These are phyloP conservation scores for silkworm (Bombyx mori) DNA, from an alignment of 1,140 invertebrate genomes.

Conservation along the genomic window DNA sequence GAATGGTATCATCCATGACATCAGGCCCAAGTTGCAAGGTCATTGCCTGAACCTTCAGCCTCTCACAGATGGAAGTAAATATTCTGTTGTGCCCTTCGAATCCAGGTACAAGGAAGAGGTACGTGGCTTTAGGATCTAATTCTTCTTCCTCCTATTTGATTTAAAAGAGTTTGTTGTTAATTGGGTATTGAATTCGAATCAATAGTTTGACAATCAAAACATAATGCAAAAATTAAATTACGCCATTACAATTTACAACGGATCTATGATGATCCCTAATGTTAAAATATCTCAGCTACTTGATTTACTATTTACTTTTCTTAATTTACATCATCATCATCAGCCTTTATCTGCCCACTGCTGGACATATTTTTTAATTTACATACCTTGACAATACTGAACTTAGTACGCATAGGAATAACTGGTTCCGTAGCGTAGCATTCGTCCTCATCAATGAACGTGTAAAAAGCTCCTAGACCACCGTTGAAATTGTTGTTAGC, in stretches of 20 bases:
- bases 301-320: no score
- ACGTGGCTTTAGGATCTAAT: constrained; percentile 20
- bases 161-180: neutral
- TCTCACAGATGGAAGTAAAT: constrained; percentile 15
- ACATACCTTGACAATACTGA: constrained; percentile 15
- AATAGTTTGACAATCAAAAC: no score
- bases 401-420: constrained; percentile 18
- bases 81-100: constrained; percentile 29
- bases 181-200: neutral
- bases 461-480: constrained; percentile 23
- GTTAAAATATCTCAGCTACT: no score
- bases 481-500: constrained; percentile 15
- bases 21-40: constrained; percentile 24
- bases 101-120: constrained; percentile 27
- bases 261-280: no score
- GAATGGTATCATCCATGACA: constrained; percentile 16
- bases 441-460: constrained; percentile 22
- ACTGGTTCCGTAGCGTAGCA: constrained; percentile 22
- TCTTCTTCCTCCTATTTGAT: constrained; percentile 19
- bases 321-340: constrained; percentile 1
- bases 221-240: no score
- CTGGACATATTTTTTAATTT: neutral
- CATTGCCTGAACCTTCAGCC: constrained; percentile 22
- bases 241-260: neutral
- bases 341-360: no score